Evolutionary conservation across 92 coral and sea anemone genomes (phyloP).

Genomic region (Bergia sp.): DNA sequence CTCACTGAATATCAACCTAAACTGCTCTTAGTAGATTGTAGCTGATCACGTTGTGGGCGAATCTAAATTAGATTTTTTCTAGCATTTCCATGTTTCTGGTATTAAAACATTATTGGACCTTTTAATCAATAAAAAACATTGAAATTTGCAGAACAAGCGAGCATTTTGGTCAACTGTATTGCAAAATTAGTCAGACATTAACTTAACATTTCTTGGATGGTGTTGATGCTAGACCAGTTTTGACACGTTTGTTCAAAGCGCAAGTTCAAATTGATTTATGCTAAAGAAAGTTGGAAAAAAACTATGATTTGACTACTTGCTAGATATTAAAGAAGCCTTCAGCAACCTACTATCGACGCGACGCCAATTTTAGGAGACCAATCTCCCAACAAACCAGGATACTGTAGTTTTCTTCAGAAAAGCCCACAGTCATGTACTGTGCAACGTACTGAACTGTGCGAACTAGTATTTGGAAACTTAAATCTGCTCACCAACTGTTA

Average conservation of each 20-base stretch:
- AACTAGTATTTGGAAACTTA: no score
- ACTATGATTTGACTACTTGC: background rate
- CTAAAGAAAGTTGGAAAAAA: background rate
- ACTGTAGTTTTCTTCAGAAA: no score
- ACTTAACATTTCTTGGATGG: background rate
- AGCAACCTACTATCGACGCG: background rate
- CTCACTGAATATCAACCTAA: background rate
- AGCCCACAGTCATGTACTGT: background rate
- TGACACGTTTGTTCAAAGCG: background rate
- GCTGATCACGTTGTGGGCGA: background rate
- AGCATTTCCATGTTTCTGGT: background rate
- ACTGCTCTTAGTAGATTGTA: background rate
- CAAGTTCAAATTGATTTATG: no score
- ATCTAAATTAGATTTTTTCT: background rate
- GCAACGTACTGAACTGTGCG: no score
- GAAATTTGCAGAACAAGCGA: background rate
- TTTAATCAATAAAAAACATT: background rate
- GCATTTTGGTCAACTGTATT: background rate
- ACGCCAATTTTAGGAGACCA: background rate
- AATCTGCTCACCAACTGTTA: no score
- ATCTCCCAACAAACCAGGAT: background rate
- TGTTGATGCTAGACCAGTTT: background rate
- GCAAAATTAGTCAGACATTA: background rate
- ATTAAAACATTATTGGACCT: background rate
- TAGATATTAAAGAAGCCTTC: background rate